phyloP scores from a whole-genome alignment of 2,113 vertebrate genomes.

The Antigone vipio region DNA sequence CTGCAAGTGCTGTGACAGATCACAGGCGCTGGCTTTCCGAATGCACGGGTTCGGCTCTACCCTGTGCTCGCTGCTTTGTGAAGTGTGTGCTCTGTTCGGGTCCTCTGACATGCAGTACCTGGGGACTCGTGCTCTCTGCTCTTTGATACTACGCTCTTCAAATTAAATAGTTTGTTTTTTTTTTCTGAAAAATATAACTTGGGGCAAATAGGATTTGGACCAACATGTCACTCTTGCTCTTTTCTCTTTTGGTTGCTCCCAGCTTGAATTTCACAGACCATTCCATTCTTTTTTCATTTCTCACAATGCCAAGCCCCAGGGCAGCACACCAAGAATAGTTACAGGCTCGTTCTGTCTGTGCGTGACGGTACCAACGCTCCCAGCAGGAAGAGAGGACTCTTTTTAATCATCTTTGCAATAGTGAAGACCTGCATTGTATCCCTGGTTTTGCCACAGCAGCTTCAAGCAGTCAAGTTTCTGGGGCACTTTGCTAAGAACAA shows the following conservation, averaged over 20 bases:
- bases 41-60: not conserved
- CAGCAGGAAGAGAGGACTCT: not conserved
- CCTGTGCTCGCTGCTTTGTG: not conserved
- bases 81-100: not conserved
- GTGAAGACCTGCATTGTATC: not conserved
- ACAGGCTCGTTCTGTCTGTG: not conserved
- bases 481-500: not conserved
- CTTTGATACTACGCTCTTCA: not conserved
- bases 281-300: not conserved
- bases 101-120: fast-evolving
- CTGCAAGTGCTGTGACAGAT: not conserved
- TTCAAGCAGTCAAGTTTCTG: not conserved
- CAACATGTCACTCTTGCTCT: not conserved
- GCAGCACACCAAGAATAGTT: not conserved
- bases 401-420: not conserved
- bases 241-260: not conserved
- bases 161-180: not conserved
- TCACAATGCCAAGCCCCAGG: not conserved
- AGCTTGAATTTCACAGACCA: not conserved
- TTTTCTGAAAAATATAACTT: not conserved
- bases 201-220: not conserved
- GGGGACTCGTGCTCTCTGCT: not conserved
- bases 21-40: not conserved
- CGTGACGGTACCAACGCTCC: not conserved
- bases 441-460: not conserved